Conservation (phyloP, 2,888 invertebrate genomes). For the Eueremaeus valkanovi region DNA sequence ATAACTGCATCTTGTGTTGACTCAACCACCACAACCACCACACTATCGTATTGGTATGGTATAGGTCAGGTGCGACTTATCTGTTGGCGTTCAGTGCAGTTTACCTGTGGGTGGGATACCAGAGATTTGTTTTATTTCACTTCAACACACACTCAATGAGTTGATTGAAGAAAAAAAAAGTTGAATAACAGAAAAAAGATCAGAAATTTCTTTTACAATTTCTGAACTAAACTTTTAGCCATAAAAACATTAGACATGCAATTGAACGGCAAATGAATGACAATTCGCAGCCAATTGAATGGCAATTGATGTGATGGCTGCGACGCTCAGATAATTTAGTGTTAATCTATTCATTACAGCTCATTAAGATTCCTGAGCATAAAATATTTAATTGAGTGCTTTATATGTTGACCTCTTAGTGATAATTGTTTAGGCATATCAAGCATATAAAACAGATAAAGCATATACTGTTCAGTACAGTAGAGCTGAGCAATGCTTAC, state of each 20-base stretch:
- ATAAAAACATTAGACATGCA: neutral
- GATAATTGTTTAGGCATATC: conserved; percentile 23
- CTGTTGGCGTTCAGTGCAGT: conserved; percentile 4
- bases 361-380: neutral
- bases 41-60: too few relatives aligned
- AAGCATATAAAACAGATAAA: neutral
- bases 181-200: neutral
- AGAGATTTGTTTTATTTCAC: conserved; percentile 18
- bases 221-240: neutral
- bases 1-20: conserved; percentile 13
- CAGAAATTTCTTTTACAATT: neutral
- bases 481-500: neutral
- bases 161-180: conserved; percentile 1
- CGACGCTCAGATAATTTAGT: neutral
- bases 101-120: conserved; percentile 19
- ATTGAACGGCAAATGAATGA: neutral
- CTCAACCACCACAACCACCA: too few relatives aligned
- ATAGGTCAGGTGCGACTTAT: conserved; percentile 16
- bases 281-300: too few relatives aligned
- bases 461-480: neutral
- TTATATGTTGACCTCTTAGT: conserved; percentile 26
- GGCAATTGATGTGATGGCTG: neutral
- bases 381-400: conserved; percentile 18
- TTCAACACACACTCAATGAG: conserved; percentile 10
- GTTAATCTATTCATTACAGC: conserved; percentile 11